Percentiles rank a stretch among this genome's conserved stretches.
Conservation (phyloP, 2,797 vertebrate species). For the Acanthis flammea region DNA sequence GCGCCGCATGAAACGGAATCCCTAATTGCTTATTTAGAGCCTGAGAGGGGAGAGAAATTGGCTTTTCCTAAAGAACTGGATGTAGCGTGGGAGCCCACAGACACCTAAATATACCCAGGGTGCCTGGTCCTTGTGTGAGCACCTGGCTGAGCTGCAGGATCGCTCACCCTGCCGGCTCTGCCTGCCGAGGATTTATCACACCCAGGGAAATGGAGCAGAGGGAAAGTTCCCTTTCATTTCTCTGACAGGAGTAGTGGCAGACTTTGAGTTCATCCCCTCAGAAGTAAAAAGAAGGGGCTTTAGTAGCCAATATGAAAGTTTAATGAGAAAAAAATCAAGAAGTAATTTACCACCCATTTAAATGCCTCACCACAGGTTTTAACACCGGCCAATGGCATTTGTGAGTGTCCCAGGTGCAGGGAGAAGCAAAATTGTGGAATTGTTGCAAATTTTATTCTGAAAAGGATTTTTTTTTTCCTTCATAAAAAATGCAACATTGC, state of each 20-base stretch:
- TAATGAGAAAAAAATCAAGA: constrained; percentile 47
- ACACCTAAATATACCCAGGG: fast-evolving
- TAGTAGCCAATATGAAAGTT: background rate
- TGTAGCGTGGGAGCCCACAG: background rate
- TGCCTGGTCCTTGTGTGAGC: background rate
- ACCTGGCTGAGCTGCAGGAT: background rate
- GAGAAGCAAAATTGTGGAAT: background rate
- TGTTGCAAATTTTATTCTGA: constrained; percentile 5
- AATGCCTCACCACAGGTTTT: background rate
- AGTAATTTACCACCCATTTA: background rate
- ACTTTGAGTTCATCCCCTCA: background rate
- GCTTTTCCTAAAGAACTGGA: background rate
- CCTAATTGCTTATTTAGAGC: background rate
- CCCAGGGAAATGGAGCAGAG: background rate
- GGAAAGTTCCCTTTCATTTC: background rate
- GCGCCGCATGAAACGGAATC: background rate
- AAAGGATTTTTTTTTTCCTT: background rate
- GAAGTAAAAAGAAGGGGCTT: constrained; percentile 10
- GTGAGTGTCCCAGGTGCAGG: background rate
- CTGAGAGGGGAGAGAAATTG: background rate
- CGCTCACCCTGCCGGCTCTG: fast-evolving
- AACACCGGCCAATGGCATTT: background rate
- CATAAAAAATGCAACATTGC: constrained; percentile 42
- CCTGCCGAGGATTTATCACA: fast-evolving
- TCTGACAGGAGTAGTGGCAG: background rate